A percentile compares a stretch with the other conserved stretches of the same genome.
phyloP scores from a whole-genome alignment of 2,113 vertebrate genomes.

The Girardinichthys multiradiatus region DNA sequence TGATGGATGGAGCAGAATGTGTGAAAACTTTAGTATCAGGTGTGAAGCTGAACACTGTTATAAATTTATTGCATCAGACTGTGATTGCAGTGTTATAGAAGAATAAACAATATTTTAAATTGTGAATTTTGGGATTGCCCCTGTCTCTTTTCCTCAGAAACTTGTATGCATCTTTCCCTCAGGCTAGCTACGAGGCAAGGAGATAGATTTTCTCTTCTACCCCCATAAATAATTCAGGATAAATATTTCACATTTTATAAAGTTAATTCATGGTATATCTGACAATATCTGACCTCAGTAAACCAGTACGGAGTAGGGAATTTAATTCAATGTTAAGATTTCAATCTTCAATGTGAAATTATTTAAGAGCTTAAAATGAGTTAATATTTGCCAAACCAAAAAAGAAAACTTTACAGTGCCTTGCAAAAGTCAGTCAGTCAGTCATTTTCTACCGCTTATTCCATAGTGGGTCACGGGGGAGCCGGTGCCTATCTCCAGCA shows the following conservation, averaged over 20 bases:
- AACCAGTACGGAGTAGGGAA: no score
- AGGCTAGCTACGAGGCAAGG: conserved; percentile 77
- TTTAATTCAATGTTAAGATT: no score
- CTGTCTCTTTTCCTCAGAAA: conserved; percentile 83
- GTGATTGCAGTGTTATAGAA: conserved; percentile 27
- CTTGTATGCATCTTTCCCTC: conserved; percentile 79
- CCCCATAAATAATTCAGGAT: conserved; percentile 65
- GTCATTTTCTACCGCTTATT: no score
- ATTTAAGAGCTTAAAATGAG: no score
- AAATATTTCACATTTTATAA: conserved; percentile 55
- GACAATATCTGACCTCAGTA: background rate
- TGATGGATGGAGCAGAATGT: background rate
- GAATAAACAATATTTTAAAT: conserved; percentile 53
- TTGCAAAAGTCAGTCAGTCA: no score
- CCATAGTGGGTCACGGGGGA: no score
- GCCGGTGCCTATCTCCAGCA: no score
- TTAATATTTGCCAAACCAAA: no score
- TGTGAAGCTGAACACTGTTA: conserved; percentile 7
- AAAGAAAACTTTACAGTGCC: no score
- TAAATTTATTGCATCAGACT: conserved; percentile 11
- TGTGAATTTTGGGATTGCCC: conserved; percentile 43
- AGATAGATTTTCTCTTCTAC: conserved; percentile 68
- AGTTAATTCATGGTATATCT: background rate
- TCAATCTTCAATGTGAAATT: no score
- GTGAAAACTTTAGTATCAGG: conserved; percentile 26